phyloP scores from a whole-genome alignment of 2,888 invertebrate genomes.

The Lepidochitona cinerea region DNA sequence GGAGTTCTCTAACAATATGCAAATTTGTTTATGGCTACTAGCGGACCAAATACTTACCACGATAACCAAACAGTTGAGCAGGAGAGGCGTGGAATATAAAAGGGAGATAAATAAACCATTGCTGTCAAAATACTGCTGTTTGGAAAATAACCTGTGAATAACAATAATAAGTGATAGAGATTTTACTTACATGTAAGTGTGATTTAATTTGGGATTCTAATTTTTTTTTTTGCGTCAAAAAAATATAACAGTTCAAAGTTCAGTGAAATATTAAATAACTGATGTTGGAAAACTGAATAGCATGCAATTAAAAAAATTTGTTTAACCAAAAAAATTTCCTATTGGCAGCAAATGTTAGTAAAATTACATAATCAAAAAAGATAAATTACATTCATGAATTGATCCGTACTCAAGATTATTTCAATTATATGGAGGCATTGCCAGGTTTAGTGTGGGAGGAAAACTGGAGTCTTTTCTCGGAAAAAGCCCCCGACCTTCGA shows the following conservation, averaged over 20 bases:
- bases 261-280: not conserved
- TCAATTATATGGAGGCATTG: not conserved
- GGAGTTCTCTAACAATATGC: no score
- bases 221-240: not conserved
- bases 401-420: not conserved
- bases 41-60: conserved; percentile 80
- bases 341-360: no score
- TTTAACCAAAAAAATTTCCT: no score
- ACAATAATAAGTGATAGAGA: conserved; percentile 14
- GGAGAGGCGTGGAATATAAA: conserved; percentile 92
- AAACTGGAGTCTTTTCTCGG: not conserved
- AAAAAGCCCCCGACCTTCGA: no score
- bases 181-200: no score
- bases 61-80: conserved; percentile 93
- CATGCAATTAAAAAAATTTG: no score
- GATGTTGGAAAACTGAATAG: not conserved
- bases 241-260: not conserved
- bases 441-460: not conserved
- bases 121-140: conserved; percentile 94
- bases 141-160: conserved; percentile 80
- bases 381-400: not conserved
- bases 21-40: not conserved
- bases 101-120: conserved; percentile 94
- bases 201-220: not conserved
- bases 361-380: no score